phyloP scores from a whole-genome alignment of 2,888 invertebrate genomes.

The Merodon equestris region DNA sequence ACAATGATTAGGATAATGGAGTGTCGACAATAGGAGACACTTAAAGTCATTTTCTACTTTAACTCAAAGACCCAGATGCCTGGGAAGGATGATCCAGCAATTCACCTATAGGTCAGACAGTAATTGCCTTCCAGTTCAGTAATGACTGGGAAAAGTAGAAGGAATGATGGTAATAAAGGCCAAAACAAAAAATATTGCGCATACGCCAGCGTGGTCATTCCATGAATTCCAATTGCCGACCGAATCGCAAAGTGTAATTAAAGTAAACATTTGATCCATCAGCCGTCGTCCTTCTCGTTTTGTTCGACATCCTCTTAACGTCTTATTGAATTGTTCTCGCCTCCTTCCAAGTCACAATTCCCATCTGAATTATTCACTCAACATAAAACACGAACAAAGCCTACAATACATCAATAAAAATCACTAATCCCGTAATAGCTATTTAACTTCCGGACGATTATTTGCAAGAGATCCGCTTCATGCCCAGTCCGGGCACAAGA shows the following conservation, averaged over 20 bases:
- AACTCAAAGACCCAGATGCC: too few species aligned
- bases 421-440: conserved; percentile 43
- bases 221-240: conserved; percentile 2
- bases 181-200: conserved; percentile 8
- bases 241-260: conserved; percentile 35
- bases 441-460: conserved; percentile 59
- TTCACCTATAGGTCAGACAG: too few species aligned
- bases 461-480: conserved; percentile 26
- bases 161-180: too few species aligned
- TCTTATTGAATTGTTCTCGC: conserved; percentile 58
- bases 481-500: too few species aligned
- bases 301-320: conserved; percentile 4
- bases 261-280: conserved; percentile 37
- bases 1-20: too few species aligned
- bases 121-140: too few species aligned
- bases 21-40: too few species aligned
- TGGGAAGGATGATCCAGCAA: too few species aligned
- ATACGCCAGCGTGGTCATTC: conserved; percentile 1
- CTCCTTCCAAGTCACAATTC: conserved; percentile 20
- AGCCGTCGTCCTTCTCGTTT: not conserved
- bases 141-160: too few species aligned
- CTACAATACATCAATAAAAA: conserved; percentile 21
- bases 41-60: not conserved
- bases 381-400: conserved; percentile 47
- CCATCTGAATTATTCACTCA: conserved; percentile 32